Conservation (phyloP, 2,888 invertebrate species). For the Acleris cristana region DNA sequence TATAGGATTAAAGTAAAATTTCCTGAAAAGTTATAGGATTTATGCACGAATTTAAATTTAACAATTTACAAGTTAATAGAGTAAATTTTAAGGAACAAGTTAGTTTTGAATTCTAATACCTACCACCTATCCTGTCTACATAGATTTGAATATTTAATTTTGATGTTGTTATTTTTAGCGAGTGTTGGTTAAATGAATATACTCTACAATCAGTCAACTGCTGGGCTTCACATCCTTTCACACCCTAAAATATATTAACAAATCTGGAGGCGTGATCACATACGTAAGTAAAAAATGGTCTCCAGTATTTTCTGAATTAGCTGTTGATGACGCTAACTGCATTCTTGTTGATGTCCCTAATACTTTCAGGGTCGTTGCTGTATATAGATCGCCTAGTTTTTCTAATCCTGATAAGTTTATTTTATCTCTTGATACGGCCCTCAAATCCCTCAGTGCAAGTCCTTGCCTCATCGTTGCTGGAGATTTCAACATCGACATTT, state of each 20-base stretch:
- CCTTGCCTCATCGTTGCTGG: conserved; percentile 15
- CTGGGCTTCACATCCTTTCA: conserved; percentile 2
- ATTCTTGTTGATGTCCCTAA: conserved; percentile 16
- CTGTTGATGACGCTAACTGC: conserved; percentile 17
- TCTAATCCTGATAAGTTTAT: conserved; percentile 10
- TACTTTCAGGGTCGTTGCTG: neutral
- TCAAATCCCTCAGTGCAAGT: neutral
- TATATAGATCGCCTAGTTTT: conserved; percentile 24
- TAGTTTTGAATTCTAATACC: no score
- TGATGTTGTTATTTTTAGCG: conserved; percentile 24
- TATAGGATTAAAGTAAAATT: no score
- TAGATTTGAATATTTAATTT: no score
- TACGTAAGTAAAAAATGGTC: conserved; percentile 24
- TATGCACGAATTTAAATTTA: no score
- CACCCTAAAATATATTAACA: conserved; percentile 21
- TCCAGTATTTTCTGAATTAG: conserved; percentile 15
- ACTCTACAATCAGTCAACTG: conserved; percentile 9
- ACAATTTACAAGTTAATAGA: no score
- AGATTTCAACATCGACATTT: conserved; percentile 26
- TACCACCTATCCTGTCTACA: no score
- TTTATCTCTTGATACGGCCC: neutral
- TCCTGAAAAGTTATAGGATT: no score
- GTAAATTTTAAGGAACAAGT: no score
- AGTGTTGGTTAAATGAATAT: conserved; percentile 27
- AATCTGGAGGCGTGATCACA: conserved; percentile 28